Evolutionary conservation across 2,113 vertebrate genomes (phyloP), one percentile per base, ranked within the genome.

Genomic region (Hydrolagus affinis): DNA sequence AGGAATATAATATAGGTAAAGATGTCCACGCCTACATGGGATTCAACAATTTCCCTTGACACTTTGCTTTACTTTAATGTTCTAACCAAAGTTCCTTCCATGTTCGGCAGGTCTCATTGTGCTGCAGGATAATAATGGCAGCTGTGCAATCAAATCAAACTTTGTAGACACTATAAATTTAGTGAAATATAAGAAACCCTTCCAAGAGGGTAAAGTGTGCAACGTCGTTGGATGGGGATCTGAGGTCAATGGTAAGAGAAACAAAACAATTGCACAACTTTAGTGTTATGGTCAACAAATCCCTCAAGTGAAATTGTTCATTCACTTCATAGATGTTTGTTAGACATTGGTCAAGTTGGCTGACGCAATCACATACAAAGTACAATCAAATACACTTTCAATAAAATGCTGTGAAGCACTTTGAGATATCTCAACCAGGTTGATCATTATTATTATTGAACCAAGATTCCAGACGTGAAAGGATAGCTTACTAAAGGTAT

Each of bases 161-260:
- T 98, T 97, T 71, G 95, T 99, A 68, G 93, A 93, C 85, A 95
- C 96, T 83, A 95, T 99, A 90, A 98, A 97, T 88, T 93, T 98
- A 86, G 97, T 97, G 0, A 94, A 93, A 28, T 91, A 90, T 0
- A 28, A 85, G 88, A 90, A 88, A 0, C 14, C 86, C 70, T 97
- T 98, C 86, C 91, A 94, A 0, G 89, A 93, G 0, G 59, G 90
- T 1, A 90, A 93, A 87, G 95, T 95, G 89, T 99, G 98, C 83
- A 90, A 94, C 9, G 95, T 98, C 70, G 93, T 95, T 0, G 98
- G 97, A 90, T 99, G 98, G 98, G 98, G 98, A 77, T 93, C 44
- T 44, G 2, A 6, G 44, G 44, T 44, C 44, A 44, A 44, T 44
- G 44, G 44, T 44, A 44, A 44, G 44, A 44, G 44, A 44, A 44